phyloP scores from a whole-genome alignment of 2,888 invertebrate species.

The Phyllotreta striolata region DNA sequence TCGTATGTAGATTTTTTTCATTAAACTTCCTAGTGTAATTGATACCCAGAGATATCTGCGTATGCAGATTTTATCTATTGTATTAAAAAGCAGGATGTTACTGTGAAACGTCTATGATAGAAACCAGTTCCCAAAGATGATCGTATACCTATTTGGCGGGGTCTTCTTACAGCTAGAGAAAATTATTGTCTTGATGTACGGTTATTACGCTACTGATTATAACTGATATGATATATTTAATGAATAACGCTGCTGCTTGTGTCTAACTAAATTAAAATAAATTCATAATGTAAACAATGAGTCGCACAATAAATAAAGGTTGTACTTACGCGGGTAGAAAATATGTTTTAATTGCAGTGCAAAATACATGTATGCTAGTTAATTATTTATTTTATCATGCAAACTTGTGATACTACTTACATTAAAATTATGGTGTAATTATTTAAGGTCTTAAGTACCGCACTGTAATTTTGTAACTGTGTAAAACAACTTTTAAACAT shows the following conservation, averaged over 20 bases:
- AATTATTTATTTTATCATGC: too few species aligned
- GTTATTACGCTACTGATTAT: constrained; percentile 7
- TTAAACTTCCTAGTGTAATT: constrained; percentile 43
- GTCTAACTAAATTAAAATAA: too few species aligned
- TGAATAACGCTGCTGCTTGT: not conserved
- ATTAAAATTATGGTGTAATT: too few species aligned
- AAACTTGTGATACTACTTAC: too few species aligned
- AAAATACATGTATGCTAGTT: too few species aligned
- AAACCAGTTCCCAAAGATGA: constrained; percentile 20
- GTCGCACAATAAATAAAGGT: too few species aligned
- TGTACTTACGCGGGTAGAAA: too few species aligned
- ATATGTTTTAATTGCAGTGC: too few species aligned
- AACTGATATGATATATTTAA: constrained; percentile 1
- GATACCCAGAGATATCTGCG: constrained; percentile 38
- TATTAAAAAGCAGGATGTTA: constrained; percentile 30
- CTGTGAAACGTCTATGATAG: constrained; percentile 16
- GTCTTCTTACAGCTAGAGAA: constrained; percentile 2
- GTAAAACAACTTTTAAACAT: not conserved
- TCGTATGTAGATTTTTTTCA: constrained; percentile 44
- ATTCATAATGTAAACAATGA: too few species aligned
- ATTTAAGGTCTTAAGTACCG: too few species aligned
- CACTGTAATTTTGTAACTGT: not conserved
- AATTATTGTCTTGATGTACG: constrained; percentile 3
- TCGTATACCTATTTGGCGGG: constrained; percentile 9
- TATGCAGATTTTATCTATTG: constrained; percentile 37